A percentile compares a stretch with the other conserved stretches of the same genome.
Evolutionary conservation across 2,888 invertebrate genomes (phyloP).

Genomic region (Tortrix viridana): DNA sequence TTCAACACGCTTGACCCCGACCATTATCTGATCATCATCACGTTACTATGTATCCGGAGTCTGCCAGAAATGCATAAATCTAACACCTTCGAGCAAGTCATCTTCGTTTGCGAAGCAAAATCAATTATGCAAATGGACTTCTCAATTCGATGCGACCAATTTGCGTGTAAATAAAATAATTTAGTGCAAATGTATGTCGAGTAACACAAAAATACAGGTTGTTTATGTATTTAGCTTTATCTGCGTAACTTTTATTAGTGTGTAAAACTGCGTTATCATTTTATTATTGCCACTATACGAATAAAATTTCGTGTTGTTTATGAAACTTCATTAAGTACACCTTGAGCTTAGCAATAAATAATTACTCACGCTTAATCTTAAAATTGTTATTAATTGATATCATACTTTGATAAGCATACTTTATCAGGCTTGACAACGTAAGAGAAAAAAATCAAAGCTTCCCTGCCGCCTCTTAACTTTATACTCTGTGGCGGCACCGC

Average conservation of each 20-base stretch:
- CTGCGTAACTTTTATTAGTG: slow-evolving; percentile 27
- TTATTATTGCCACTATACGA: slow-evolving; percentile 1
- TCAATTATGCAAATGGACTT: slow-evolving; percentile 13
- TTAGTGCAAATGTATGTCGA: slow-evolving; percentile 17
- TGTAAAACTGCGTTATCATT: slow-evolving; percentile 14
- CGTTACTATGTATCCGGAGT: too few relatives aligned
- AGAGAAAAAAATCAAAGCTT: neutral
- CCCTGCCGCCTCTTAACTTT: neutral
- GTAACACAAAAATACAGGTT: slow-evolving; percentile 5
- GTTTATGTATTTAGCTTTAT: too few relatives aligned
- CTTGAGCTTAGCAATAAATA: too few relatives aligned
- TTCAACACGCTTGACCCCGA: slow-evolving; percentile 31
- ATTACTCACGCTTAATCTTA: neutral
- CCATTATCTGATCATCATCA: too few relatives aligned
- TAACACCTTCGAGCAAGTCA: neutral
- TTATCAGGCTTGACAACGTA: slow-evolving; percentile 21
- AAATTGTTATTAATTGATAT: slow-evolving; percentile 10
- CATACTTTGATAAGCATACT: neutral
- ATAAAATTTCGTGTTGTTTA: too few relatives aligned
- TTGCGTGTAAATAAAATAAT: slow-evolving; percentile 22
- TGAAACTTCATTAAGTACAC: too few relatives aligned
- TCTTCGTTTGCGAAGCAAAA: slow-evolving; percentile 5
- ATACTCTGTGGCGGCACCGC: slow-evolving; percentile 19
- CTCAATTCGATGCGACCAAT: slow-evolving; percentile 3
- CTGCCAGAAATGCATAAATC: too few relatives aligned